Base-by-base conservation (phyloP, 1,140 invertebrate genomes). In the Trichomalopsis sarcophagae region DNA sequence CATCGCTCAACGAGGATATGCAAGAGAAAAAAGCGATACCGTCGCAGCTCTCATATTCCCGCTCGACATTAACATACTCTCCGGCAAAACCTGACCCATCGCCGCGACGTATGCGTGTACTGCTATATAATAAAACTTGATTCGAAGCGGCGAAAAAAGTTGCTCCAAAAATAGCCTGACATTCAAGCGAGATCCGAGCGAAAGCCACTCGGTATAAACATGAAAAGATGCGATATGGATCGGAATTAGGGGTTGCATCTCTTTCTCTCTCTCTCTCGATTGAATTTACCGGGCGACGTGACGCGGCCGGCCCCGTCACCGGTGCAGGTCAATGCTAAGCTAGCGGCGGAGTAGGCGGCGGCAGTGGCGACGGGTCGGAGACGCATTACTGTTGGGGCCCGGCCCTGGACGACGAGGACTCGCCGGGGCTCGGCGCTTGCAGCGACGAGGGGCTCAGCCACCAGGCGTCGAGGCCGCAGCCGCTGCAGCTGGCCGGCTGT, bases 321-420 rank as follows among this genome's bases (percentile, higher is more conserved):
- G 74, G 30, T 36, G 78, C 84, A 89, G 91, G 91, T 88, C 90
- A 91, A 93, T 62, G 91, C 93, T 92, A 93, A 93, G 2, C 30
- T 89, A 91, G 90, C 92, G 92, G 93, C 89, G 91, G 92, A 88
- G 91, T 91, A 89, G 90, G 89, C 90, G 91, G 91, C 88, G 91
- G 91, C 85, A 91, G 91, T 92, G 91, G 89, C 90, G 92, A 90
- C 90, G 91, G 92, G 90, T 90, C 68, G 78, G 62, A 82, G 81
- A 30, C 81, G 85, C 85, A 86, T 86, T 75, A 86, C 80, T 62
- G 66, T 75, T 23, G 85, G 81, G 66, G 75, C 81, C 14, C 76
- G 76, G 68, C 85, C 81, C 80, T 86, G 85, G 81, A 86, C 81
- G 81, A 86, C 85, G 85, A 86, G 23, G 81, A 86, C 85, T 68